Conservation (phyloP, 2,113 vertebrate genomes). For the Pygoscelis adeliae region DNA sequence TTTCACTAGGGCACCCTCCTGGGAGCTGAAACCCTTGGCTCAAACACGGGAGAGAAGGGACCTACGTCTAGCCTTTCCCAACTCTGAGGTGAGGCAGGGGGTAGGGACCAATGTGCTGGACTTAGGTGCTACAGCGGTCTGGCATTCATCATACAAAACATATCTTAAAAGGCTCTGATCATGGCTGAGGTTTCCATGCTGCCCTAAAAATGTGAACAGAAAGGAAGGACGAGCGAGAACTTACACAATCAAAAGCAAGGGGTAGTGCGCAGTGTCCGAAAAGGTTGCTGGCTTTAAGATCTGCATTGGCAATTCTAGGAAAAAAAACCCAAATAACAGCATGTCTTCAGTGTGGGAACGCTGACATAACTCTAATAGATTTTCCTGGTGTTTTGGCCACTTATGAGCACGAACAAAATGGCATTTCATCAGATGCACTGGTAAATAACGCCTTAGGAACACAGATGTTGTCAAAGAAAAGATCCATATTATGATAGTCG, state of each 20-base stretch:
- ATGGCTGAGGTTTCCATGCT: background rate
- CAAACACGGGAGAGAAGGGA: background rate
- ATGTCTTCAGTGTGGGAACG: background rate
- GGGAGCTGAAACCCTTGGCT: background rate
- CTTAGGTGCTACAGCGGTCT: background rate
- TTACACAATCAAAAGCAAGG: constrained; percentile 91
- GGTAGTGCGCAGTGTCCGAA: constrained; percentile 83
- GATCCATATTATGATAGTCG: background rate
- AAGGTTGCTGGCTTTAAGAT: constrained; percentile 94
- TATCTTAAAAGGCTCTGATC: background rate
- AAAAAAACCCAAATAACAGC: background rate
- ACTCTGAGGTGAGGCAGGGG: rapidly evolving
- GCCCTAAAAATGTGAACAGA: background rate
- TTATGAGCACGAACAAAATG: background rate
- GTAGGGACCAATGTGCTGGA: rapidly evolving
- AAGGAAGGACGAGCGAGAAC: constrained; percentile 48
- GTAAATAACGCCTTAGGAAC: constrained; percentile 30
- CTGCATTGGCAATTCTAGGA: constrained; percentile 87
- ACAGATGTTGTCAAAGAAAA: constrained; percentile 3
- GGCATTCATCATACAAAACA: background rate
- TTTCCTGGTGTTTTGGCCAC: background rate
- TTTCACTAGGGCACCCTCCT: background rate
- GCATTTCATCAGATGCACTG: background rate
- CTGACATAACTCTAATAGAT: background rate
- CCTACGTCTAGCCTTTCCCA: rapidly evolving